Conservation (phyloP, 1,140 invertebrate species). For the Coptotermes formosanus region DNA sequence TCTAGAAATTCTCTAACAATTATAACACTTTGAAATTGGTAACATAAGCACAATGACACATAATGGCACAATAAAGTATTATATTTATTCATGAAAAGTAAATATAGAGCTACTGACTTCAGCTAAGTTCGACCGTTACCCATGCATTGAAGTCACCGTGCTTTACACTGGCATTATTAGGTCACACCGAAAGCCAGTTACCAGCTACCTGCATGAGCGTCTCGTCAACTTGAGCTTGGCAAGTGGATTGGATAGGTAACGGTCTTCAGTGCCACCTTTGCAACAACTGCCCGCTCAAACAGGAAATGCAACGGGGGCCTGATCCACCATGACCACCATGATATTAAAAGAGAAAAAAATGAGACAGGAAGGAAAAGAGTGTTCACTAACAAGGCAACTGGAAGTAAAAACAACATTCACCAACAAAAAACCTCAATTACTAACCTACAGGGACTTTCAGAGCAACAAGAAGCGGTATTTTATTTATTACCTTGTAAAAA, state of each 20-base stretch:
- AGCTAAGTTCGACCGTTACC: not conserved
- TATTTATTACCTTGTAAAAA: not conserved
- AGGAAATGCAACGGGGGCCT: not conserved
- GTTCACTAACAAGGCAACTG: not conserved
- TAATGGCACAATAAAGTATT: too few species aligned
- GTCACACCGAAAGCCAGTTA: not conserved
- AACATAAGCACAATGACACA: too few species aligned
- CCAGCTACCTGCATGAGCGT: not conserved
- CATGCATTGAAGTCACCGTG: not conserved
- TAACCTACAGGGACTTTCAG: not conserved
- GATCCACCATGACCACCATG: not conserved
- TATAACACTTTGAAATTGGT: too few species aligned
- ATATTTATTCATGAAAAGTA: too few species aligned
- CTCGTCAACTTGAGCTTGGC: not conserved
- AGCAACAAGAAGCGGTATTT: not conserved
- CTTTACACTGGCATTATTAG: not conserved
- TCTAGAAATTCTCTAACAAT: too few species aligned
- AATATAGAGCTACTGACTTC: too few species aligned
- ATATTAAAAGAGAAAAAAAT: not conserved
- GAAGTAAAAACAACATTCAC: not conserved
- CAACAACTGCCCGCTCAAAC: not conserved
- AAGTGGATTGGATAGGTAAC: not conserved
- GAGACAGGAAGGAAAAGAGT: not conserved
- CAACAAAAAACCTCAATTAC: not conserved
- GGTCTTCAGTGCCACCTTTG: not conserved